phyloP scores from a whole-genome alignment of 2,797 vertebrate genomes.

The Acipenser ruthenus region DNA sequence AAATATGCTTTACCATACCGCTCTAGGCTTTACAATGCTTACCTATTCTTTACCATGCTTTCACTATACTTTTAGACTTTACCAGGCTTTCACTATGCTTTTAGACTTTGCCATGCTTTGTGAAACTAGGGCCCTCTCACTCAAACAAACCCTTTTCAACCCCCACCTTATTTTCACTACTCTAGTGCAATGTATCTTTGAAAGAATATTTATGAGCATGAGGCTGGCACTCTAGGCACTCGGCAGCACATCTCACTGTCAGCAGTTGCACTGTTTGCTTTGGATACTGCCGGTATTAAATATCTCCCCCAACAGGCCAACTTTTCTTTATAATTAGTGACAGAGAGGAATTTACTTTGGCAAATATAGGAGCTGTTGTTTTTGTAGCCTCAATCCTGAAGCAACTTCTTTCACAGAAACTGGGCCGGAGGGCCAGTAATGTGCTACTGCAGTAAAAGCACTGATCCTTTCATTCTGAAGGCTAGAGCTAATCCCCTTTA shows the following conservation, averaged over 20 bases:
- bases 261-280: constrained; percentile 57
- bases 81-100: too few species aligned
- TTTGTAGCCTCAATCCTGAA: constrained; percentile 34
- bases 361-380: constrained; percentile 33
- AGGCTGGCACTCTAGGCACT: constrained; percentile 38
- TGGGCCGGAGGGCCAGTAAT: constrained; percentile 14
- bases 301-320: constrained; percentile 42
- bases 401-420: constrained; percentile 20
- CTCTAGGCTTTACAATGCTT: too few species aligned
- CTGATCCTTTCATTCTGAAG: constrained; percentile 25
- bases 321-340: constrained; percentile 52
- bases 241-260: constrained; percentile 46
- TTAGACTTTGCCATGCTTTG: too few species aligned
- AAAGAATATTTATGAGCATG: constrained; percentile 15
- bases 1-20: too few species aligned
- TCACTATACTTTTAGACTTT: too few species aligned
- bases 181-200: constrained; percentile 8
- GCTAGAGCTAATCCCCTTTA: constrained; percentile 34
- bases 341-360: constrained; percentile 50
- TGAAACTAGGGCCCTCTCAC: too few species aligned
- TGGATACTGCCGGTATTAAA: constrained; percentile 55
- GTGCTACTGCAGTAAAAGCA: constrained; percentile 7
- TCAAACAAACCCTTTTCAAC: too few species aligned
- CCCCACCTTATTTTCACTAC: background rate
- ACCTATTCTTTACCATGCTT: too few species aligned